Base-by-base conservation (phyloP, 2,113 vertebrate species). In the Engystomops pustulosus region DNA sequence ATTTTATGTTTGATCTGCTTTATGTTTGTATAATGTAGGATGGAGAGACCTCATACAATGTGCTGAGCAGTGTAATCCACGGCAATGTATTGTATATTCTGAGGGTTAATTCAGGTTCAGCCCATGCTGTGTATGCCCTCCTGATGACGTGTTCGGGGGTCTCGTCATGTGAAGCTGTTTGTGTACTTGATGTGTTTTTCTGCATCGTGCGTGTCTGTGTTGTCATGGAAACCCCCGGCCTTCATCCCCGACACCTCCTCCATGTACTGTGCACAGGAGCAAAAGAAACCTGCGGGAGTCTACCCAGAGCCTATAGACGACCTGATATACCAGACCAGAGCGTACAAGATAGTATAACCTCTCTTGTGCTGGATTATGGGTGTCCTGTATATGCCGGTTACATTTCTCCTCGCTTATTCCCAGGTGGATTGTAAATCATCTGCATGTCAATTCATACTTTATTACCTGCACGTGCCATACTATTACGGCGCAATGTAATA, bases 191-290 rank as follows among this genome's bases (percentile, higher is more conserved):
- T 79, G 53, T 41, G 32, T 6, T 49, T 27, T 80, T 65, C 49
- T 51, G 30, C 60, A 27, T 18, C 30, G 8, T 53, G 79, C 41
- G 60, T 69, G 27, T 51, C 60, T 32, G 10, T 14, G 79, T 80
- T 69, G 79, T 36, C 62, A 69, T 80, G 79, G 79, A 65, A 36
- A 80, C 79, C 20, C 65, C 15, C 60, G 27, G 68, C 38, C 38
- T 41, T n/a, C 36, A 11, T 69, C 68, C 10, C 68, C 3, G 32
- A 14, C 36, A 1, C 23, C 36, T 72, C 38, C 41, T 15, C 12
- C 23, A 14, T 44, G 25, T 65, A 14, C 30, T 65, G 27, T 30
- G 58, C 58, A 30, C 58, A 62, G 12, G 60, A 65, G 60, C 60
- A 32, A 65, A 65, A 65, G 60, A 15, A 62, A 62, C 58, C 58